Evolutionary conservation across 2,113 vertebrate species (phyloP), one percentile per base, ranked within the genome.

Genomic region (Piprites chloris): DNA sequence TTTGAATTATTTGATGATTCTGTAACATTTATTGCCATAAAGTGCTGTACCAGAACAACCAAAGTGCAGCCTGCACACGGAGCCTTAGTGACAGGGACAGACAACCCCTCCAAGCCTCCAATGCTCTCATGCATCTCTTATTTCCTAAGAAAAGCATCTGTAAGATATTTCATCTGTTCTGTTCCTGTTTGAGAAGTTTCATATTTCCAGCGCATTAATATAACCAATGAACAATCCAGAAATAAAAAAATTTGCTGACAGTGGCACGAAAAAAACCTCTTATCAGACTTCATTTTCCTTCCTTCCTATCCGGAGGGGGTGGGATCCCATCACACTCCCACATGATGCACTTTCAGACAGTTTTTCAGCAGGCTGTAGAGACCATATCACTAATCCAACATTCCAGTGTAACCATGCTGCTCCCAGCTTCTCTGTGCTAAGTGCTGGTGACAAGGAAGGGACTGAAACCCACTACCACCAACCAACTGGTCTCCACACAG

Each of bases 141-240:
- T 94, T 88, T 90, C 87, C 92, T 30, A 77, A 88, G 63, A 90
- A 90, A 95, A 88, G 78, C 75, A 93, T 93, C 90, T 96, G 81
- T 49, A 58, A 94, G 87, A 66, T 56, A 83, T 52, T 95, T 91
- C 35, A 93, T 49, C 72, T 0, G 0, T 82, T 83, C 71, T 59
- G 87, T 88, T 97, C 85, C 92, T 96, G 82, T 88, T 91, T 50
- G 63, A 74, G 71, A 53, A 88, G 82, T 93, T 94, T 90, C 63
- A 6, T 35, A 69, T 86, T 96, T 96, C 90, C 78, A 95, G 78
- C 1, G 4, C 44, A 50, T 67, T 69, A 77, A 75, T 47, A 84
- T 62, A 95, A 94, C 75, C 78, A 85, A 83, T 3, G 91, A 95
- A 89, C 78, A 96, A 89, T 5, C 52, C 79, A 87, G 91, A 87